A percentile compares a stretch with the other conserved stretches of the same genome.
Evolutionary conservation across 2,797 vertebrate genomes (phyloP).

Genomic region (Mus minutoides): DNA sequence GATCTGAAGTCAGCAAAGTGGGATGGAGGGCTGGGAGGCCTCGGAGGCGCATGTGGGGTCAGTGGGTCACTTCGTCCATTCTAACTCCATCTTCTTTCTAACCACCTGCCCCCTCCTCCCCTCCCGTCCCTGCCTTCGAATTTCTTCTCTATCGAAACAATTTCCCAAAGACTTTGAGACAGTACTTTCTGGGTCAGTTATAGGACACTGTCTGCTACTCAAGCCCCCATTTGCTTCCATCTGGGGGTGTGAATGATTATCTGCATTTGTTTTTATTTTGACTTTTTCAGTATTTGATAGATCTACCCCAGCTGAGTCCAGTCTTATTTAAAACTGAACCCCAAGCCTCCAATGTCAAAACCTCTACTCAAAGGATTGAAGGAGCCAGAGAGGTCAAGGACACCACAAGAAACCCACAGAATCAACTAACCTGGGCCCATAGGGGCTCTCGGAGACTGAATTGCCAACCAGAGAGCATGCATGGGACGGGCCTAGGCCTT

Average conservation of each 20-base stretch:
- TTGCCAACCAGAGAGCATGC: neutral
- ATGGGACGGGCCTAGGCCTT: neutral
- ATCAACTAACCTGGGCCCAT: neutral
- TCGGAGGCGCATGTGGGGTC: accelerated
- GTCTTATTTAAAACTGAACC: neutral
- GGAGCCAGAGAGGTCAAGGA: neutral
- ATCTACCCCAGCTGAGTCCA: neutral
- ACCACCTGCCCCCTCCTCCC: neutral
- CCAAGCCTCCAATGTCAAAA: neutral
- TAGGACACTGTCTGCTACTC: neutral
- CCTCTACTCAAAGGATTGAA: neutral
- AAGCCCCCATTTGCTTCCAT: neutral
- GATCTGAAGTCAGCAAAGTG: neutral
- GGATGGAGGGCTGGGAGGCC: neutral
- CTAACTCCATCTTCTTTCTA: neutral
- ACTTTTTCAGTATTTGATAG: neutral
- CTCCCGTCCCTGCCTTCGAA: neutral
- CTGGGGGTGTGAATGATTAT: neutral
- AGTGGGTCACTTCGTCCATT: too few species aligned
- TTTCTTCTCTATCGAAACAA: neutral
- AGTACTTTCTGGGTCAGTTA: neutral
- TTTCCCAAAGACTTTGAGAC: neutral
- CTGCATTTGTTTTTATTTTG: neutral
- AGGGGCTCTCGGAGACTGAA: neutral
- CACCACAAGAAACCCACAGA: neutral